Percentiles rank a stretch among this genome's conserved stretches.
These are phyloP conservation scores for Mycetomoellerius zeteki DNA, from an alignment of 1,140 invertebrate species.

Conservation along the genomic window DNA sequence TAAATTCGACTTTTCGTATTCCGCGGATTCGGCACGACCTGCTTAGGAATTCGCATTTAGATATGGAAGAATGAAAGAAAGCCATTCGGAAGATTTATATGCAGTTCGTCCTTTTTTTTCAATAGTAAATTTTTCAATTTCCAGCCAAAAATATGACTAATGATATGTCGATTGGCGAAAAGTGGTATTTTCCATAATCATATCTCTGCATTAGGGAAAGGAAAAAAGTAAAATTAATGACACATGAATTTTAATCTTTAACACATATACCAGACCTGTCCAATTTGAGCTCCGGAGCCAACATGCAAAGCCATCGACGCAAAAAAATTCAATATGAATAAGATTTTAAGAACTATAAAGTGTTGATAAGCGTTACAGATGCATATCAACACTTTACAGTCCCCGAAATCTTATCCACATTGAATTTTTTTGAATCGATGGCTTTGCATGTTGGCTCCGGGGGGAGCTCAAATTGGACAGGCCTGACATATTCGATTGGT, in stretches of 20 bases:
- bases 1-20: conserved; percentile 52
- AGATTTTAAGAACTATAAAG: no score
- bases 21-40: conserved; percentile 34
- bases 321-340: no score
- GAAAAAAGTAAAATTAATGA: not conserved
- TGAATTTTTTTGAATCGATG: no score
- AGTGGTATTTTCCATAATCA: not conserved
- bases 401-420: no score
- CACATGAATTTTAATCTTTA: not conserved
- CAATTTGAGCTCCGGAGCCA: no score
- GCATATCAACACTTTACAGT: no score
- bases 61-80: conserved; percentile 39
- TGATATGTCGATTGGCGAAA: not conserved
- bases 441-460: no score
- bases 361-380: no score
- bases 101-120: not conserved
- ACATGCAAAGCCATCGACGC: no score
- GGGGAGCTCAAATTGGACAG: no score
- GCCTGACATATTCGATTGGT: no score
- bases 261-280: no score
- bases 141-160: not conserved
- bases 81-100: conserved; percentile 31
- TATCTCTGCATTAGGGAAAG: not conserved
- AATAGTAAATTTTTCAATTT: conserved; percentile 36
- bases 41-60: conserved; percentile 43